A percentile compares a stretch with the other conserved stretches of the same genome.
Conservation (phyloP, 1,140 invertebrate genomes). For the Lineus longissimus region DNA sequence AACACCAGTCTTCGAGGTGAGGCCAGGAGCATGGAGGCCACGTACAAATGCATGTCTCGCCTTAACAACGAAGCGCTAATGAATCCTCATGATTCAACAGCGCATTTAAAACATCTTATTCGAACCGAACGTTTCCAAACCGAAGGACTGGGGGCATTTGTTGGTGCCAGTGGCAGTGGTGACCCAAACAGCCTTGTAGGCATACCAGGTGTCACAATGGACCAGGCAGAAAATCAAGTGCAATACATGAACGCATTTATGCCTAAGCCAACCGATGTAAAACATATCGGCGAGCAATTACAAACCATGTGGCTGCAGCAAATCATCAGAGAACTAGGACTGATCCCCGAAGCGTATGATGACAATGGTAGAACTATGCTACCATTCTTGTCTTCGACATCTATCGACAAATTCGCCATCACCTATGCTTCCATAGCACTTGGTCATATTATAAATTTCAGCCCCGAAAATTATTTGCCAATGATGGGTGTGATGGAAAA, state of each 20-base stretch:
- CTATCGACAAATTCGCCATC: slow-evolving; percentile 6
- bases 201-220: slow-evolving; percentile 5
- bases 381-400: slow-evolving; percentile 4
- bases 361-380: slow-evolving; percentile 1
- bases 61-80: slow-evolving; percentile 5
- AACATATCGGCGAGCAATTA: slow-evolving; percentile 6
- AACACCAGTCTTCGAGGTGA: slow-evolving; percentile 3
- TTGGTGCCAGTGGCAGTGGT: neutral
- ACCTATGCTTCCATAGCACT: slow-evolving; percentile 1
- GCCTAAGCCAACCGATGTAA: slow-evolving; percentile 3
- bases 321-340: slow-evolving; percentile 1
- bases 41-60: neutral
- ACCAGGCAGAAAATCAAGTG: slow-evolving; percentile 5
- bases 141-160: neutral
- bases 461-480: slow-evolving; percentile 6
- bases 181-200: no score
- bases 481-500: slow-evolving; percentile 3
- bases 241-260: slow-evolving; percentile 7
- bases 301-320: slow-evolving; percentile 6
- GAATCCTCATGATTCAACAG: neutral
- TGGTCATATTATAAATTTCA: slow-evolving; percentile 3
- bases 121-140: slow-evolving; percentile 5
- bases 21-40: slow-evolving; percentile 1
- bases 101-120: slow-evolving; percentile 7
- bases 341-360: neutral